These are phyloP conservation scores for Cynodonichthys magdalenae DNA, from an alignment of 2,797 vertebrate genomes.

Conservation along the genomic window DNA sequence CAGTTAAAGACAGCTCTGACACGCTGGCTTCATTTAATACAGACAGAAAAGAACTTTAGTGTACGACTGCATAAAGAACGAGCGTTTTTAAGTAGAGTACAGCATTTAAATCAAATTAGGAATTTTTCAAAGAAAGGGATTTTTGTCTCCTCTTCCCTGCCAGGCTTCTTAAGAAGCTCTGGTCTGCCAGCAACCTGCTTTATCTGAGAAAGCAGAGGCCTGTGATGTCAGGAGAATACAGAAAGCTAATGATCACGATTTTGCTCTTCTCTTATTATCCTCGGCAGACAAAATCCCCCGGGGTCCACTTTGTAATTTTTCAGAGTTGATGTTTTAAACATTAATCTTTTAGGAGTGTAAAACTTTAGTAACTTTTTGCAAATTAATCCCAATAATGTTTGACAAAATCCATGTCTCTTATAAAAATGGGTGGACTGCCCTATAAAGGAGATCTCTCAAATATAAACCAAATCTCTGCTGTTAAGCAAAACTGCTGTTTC, in stretches of 20 bases:
- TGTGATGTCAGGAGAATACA: constrained; percentile 42
- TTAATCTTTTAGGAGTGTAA: constrained; percentile 33
- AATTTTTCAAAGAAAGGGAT: neutral
- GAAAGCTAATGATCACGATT: constrained; percentile 48
- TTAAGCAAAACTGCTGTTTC: neutral
- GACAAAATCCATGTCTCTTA: constrained; percentile 23
- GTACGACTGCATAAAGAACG: neutral
- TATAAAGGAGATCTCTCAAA: constrained; percentile 21
- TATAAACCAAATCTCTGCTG: constrained; percentile 7
- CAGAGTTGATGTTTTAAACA: constrained; percentile 24
- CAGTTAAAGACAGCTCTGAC: neutral
- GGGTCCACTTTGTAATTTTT: constrained; percentile 29
- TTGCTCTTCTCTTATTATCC: constrained; percentile 19
- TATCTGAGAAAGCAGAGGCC: constrained; percentile 24
- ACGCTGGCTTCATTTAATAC: neutral
- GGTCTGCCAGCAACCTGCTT: constrained; percentile 21
- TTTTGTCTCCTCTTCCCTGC: constrained; percentile 5
- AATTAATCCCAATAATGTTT: constrained; percentile 30
- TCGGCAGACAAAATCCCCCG: constrained; percentile 34
- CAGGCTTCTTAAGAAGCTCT: constrained; percentile 11
- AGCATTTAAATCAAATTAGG: neutral
- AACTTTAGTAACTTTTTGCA: constrained; percentile 22
- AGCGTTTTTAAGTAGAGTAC: constrained; percentile 4
- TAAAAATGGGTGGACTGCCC: neutral
- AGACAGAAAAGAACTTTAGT: neutral